Conservation (phyloP, 2,113 vertebrate species). For the Neomonachus schauinslandi region DNA sequence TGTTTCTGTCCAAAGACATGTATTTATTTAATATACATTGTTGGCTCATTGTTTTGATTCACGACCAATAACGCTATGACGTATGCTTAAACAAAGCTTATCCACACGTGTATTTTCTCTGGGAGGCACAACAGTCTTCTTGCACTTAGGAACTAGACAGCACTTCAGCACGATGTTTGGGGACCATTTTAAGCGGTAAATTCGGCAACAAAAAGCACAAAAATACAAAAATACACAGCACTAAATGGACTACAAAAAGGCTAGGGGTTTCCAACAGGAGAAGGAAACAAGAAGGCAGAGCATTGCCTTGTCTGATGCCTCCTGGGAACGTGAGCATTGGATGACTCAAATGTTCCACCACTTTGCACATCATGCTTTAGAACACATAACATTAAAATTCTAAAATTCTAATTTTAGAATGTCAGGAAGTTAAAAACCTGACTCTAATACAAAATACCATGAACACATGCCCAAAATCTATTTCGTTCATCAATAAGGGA, state of each 20-base stretch:
- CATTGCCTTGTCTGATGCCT: not conserved
- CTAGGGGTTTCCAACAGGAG: not conserved
- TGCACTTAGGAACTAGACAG: not conserved
- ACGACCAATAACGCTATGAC: not conserved
- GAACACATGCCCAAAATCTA: conserved; percentile 3
- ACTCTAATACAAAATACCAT: not conserved
- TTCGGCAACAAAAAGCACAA: not conserved
- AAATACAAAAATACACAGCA: not conserved
- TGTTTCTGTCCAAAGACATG: not conserved
- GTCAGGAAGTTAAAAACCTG: not conserved
- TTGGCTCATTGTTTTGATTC: not conserved
- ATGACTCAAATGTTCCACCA: not conserved
- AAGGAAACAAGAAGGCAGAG: not conserved
- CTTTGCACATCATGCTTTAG: not conserved
- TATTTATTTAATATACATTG: not conserved
- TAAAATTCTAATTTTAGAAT: conserved; percentile 42
- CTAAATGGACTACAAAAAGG: not conserved
- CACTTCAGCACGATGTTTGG: not conserved
- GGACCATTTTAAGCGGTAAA: not conserved
- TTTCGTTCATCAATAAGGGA: not conserved
- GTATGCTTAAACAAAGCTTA: not conserved
- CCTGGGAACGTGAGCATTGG: not conserved
- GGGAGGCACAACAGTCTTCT: not conserved
- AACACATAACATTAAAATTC: not conserved
- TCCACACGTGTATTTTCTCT: not conserved